A percentile compares a stretch with the other conserved stretches of the same genome.
Evolutionary conservation across 2,113 vertebrate species (phyloP).

Genomic region (Entomyzon cyanotis): DNA sequence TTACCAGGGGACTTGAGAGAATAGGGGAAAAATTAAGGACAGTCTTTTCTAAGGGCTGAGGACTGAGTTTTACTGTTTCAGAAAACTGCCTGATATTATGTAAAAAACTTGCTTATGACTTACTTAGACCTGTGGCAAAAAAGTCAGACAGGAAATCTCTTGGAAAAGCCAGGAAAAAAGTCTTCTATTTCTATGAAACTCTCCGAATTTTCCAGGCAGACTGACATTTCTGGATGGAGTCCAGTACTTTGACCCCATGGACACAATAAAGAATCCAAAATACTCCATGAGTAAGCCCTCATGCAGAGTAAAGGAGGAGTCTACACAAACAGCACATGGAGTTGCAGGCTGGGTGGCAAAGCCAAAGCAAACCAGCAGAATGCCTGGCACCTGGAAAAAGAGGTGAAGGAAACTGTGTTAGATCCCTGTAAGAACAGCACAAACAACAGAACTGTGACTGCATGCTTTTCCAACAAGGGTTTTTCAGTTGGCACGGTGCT

Average conservation of each 20-base stretch:
- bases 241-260: neutral
- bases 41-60: neutral
- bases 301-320: neutral
- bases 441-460: neutral
- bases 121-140: conserved; percentile 19
- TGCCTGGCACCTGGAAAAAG: neutral
- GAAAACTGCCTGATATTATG: neutral
- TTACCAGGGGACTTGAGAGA: neutral
- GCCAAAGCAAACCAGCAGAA: conserved; percentile 34
- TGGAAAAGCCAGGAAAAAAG: conserved; percentile 17
- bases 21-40: neutral
- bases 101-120: neutral
- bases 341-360: neutral
- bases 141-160: neutral
- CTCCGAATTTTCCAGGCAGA: conserved; percentile 35
- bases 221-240: conserved; percentile 20
- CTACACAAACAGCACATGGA: conserved; percentile 1
- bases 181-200: neutral
- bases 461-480: neutral
- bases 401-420: neutral
- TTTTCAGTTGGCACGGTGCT: neutral
- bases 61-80: neutral
- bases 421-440: neutral
- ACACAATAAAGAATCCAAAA: conserved; percentile 5
- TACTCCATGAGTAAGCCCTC: neutral